Evolutionary conservation across 2,113 vertebrate genomes (phyloP).

Genomic region (Corythoichthys intestinalis): DNA sequence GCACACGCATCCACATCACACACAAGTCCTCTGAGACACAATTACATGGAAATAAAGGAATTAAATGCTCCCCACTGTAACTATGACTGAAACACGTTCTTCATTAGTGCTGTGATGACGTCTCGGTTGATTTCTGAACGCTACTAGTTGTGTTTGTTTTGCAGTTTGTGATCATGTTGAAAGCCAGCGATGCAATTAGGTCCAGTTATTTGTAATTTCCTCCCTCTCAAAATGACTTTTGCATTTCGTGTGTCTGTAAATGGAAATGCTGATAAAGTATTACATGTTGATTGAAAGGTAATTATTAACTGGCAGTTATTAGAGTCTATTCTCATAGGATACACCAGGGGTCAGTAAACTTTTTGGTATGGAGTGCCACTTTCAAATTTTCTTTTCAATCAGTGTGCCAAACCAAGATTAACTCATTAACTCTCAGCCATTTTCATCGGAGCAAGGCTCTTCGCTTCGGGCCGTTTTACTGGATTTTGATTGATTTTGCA

Average conservation of each 20-base stretch:
- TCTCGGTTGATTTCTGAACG: conserved; percentile 27
- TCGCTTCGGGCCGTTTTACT: too few relatives aligned
- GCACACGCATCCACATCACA: background rate
- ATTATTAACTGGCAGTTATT: too few relatives aligned
- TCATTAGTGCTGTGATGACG: conserved; percentile 42
- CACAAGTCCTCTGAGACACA: conserved; percentile 32
- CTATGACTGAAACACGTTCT: conserved; percentile 35
- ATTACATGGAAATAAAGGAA: conserved; percentile 46
- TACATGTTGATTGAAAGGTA: too few relatives aligned
- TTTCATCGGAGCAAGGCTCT: too few relatives aligned
- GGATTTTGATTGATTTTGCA: too few relatives aligned
- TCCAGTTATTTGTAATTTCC: background rate
- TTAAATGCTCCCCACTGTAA: conserved; percentile 43
- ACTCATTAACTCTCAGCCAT: too few relatives aligned
- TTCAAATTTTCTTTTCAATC: too few relatives aligned
- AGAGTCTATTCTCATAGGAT: too few relatives aligned
- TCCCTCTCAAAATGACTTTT: background rate
- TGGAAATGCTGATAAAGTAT: background rate
- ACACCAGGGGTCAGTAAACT: too few relatives aligned
- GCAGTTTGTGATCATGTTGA: conserved; percentile 23
- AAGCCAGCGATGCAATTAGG: conserved; percentile 35
- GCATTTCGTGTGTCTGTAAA: background rate
- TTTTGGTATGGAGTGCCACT: too few relatives aligned
- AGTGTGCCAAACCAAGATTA: too few relatives aligned
- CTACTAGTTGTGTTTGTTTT: conserved; percentile 36